phyloP scores from a whole-genome alignment of 2,888 invertebrate genomes.

The Synergus umbraculus region DNA sequence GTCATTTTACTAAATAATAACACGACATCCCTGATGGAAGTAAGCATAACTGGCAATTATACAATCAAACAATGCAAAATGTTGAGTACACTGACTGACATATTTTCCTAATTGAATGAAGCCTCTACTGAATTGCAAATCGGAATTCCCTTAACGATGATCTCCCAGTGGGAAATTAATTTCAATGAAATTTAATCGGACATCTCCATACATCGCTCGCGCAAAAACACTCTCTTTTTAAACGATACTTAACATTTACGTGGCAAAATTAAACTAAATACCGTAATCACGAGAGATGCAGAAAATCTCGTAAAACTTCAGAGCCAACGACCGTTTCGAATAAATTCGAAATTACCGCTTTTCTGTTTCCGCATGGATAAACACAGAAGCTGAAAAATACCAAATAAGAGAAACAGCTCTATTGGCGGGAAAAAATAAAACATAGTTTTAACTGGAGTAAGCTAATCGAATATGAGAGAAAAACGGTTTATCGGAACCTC shows the following conservation, averaged over 20 bases:
- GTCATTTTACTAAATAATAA: background rate
- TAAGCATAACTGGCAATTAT: background rate
- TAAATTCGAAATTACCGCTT: slow-evolving; percentile 10
- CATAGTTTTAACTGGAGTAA: slow-evolving; percentile 16
- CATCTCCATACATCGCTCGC: background rate
- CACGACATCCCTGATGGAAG: background rate
- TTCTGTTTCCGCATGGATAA: slow-evolving; percentile 18
- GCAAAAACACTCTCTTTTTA: background rate
- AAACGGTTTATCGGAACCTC: slow-evolving; percentile 25
- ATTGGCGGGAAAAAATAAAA: slow-evolving; percentile 5
- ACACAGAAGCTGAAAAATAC: background rate
- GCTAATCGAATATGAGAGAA: slow-evolving; percentile 29
- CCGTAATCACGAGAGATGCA: slow-evolving; percentile 18
- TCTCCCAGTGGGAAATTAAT: background rate
- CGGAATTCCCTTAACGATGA: background rate
- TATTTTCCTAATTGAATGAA: background rate
- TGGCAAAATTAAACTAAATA: slow-evolving; percentile 8
- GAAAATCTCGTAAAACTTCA: slow-evolving; percentile 22
- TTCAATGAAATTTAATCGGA: background rate
- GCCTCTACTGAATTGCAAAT: slow-evolving; percentile 3
- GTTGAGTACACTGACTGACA: background rate
- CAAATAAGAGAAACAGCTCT: background rate
- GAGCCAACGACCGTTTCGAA: slow-evolving; percentile 1
- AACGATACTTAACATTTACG: background rate
- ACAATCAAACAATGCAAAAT: background rate